A percentile compares a stretch with the other conserved stretches of the same genome.
Conservation (phyloP, 2,113 vertebrate genomes). For the Scomber scombrus region DNA sequence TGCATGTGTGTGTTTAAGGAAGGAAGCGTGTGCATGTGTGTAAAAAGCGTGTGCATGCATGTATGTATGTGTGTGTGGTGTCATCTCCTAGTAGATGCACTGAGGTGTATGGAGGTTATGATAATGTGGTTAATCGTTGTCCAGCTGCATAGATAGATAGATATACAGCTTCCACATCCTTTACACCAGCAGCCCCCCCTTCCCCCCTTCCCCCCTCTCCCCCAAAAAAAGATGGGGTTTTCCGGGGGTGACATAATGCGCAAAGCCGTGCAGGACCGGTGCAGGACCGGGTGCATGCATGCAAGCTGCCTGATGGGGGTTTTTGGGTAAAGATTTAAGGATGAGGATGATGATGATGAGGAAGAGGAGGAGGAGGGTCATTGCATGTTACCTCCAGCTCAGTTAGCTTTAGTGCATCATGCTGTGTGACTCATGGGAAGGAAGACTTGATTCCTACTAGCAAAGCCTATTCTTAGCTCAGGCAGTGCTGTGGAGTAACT, state of each 20-base stretch:
- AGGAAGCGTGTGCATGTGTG: too few species aligned
- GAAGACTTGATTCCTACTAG: not conserved
- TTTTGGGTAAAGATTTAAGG: not conserved
- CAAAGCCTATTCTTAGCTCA: constrained; percentile 4
- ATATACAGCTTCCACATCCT: too few species aligned
- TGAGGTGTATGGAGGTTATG: constrained; percentile 4
- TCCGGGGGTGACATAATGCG: constrained; percentile 70
- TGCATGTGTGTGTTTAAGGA: not conserved
- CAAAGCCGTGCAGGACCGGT: constrained; percentile 49
- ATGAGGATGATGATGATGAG: too few species aligned
- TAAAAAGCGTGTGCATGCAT: not conserved
- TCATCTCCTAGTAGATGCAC: constrained; percentile 30
- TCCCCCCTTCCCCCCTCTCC: too few species aligned
- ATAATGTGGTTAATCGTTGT: constrained; percentile 25
- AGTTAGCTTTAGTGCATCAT: not conserved
- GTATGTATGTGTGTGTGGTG: not conserved
- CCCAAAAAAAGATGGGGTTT: not conserved
- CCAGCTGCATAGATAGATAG: too few species aligned
- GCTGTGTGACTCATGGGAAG: constrained; percentile 30
- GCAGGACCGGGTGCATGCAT: constrained; percentile 11
- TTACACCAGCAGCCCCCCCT: too few species aligned
- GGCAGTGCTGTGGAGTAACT: too few species aligned
- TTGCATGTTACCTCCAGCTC: constrained; percentile 29
- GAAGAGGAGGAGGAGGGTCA: not conserved
- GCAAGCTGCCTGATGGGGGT: not conserved